These are phyloP conservation scores for Adela reaumurella DNA, from an alignment of 2,888 invertebrate genomes.

Conservation along the genomic window DNA sequence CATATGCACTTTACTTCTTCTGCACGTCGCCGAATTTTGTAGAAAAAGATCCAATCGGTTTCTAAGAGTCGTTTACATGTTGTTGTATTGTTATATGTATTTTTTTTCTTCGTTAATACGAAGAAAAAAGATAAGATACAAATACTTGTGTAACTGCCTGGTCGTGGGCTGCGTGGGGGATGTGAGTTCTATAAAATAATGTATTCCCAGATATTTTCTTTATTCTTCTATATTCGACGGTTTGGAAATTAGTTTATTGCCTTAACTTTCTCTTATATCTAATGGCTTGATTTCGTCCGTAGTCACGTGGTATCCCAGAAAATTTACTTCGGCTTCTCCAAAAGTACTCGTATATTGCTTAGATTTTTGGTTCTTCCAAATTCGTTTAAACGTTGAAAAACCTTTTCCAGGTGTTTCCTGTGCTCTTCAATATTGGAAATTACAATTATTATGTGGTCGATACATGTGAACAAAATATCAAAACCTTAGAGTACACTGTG, in stretches of 20 bases:
- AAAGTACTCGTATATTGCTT: conserved; percentile 10
- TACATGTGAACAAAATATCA: neutral
- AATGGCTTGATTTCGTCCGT: conserved; percentile 9
- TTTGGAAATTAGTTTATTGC: too few species aligned
- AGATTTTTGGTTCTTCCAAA: conserved; percentile 7
- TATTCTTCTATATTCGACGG: too few species aligned
- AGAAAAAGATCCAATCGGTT: too few species aligned
- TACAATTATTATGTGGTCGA: neutral
- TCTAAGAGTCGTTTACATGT: too few species aligned
- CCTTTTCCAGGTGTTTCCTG: conserved; percentile 4
- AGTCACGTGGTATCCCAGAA: conserved; percentile 12
- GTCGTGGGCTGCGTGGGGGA: neutral
- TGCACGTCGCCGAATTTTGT: too few species aligned
- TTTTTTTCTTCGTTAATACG: too few species aligned
- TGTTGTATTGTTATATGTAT: too few species aligned
- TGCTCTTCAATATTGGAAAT: conserved; percentile 1
- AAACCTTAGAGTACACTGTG: neutral
- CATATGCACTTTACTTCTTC: too few species aligned
- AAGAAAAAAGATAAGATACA: too few species aligned
- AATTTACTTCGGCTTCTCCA: conserved; percentile 8
- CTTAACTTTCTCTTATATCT: neutral
- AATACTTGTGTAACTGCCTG: too few species aligned
- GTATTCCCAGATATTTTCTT: too few species aligned
- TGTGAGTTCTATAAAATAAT: too few species aligned
- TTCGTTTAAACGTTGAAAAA: conserved; percentile 6